These are phyloP conservation scores for Triops cancriformis DNA, from an alignment of 1,140 invertebrate species.

Conservation along the genomic window DNA sequence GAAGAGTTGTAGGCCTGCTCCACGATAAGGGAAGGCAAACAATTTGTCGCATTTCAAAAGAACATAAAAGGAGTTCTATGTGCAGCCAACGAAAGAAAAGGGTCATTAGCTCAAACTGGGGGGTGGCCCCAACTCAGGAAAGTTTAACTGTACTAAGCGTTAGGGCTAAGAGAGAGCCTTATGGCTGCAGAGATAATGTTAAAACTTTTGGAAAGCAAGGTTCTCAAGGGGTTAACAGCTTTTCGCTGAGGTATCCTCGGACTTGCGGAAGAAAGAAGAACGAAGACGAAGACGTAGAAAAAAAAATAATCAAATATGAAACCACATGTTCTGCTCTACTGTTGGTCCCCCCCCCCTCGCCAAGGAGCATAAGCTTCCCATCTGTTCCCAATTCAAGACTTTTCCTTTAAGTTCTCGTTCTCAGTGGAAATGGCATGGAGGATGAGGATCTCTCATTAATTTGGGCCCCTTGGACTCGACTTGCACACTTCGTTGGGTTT, in stretches of 20 bases:
- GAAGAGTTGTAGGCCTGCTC: background rate
- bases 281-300: background rate
- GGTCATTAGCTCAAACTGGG: background rate
- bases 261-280: background rate
- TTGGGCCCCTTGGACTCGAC: slow-evolving; percentile 3
- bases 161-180: background rate
- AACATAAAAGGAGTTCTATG: background rate
- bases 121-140: background rate
- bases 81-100: background rate
- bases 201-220: background rate
- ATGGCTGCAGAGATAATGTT: background rate
- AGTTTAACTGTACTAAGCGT: background rate
- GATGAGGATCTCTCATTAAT: slow-evolving; percentile 6
- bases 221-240: slow-evolving; percentile 5
- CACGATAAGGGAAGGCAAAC: background rate
- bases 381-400: slow-evolving; percentile 13
- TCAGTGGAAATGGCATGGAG: background rate
- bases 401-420: background rate
- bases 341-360: background rate
- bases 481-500: background rate
- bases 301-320: background rate
- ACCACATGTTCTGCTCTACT: background rate
- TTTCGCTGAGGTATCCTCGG: background rate
- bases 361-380: background rate
- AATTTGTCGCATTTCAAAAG: background rate